phyloP scores from a whole-genome alignment of 1,140 invertebrate genomes.

The Drosophila pectinifera region DNA sequence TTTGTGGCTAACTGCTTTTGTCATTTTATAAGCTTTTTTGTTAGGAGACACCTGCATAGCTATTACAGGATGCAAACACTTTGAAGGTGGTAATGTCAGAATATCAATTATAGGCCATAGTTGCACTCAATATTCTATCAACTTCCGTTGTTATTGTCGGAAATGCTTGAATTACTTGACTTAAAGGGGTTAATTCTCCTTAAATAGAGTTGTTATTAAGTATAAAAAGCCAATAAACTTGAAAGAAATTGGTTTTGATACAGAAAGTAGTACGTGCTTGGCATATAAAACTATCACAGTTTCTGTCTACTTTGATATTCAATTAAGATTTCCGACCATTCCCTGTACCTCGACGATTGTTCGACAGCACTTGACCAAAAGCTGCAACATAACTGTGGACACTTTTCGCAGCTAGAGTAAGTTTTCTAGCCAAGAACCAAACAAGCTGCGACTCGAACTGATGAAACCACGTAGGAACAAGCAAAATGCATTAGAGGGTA shows the following conservation, averaged over 20 bases:
- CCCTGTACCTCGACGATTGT: background rate
- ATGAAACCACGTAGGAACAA: slow-evolving; percentile 63
- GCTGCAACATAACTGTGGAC: slow-evolving; percentile 11
- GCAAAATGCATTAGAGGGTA: slow-evolving; percentile 71
- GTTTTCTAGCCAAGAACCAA: slow-evolving; percentile 37
- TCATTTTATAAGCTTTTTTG: slow-evolving; percentile 70
- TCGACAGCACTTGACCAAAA: slow-evolving; percentile 13
- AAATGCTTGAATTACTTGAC: background rate
- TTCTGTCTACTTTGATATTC: slow-evolving; percentile 9
- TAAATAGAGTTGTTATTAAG: background rate
- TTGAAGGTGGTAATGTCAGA: slow-evolving; percentile 15
- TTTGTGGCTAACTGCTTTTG: slow-evolving; percentile 59
- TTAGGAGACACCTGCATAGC: slow-evolving; percentile 2
- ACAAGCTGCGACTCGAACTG: slow-evolving; percentile 37
- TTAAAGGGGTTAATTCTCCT: background rate
- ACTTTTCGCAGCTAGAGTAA: slow-evolving; percentile 19
- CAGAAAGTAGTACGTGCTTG: background rate
- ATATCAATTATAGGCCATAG: slow-evolving; percentile 3
- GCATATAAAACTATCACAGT: background rate
- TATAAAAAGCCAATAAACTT: background rate
- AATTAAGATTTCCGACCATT: slow-evolving; percentile 13
- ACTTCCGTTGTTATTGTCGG: background rate
- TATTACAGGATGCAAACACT: slow-evolving; percentile 6
- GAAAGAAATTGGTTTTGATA: background rate
- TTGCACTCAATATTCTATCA: background rate